phyloP scores from a whole-genome alignment of 2,113 vertebrate genomes.

The Trochalopteron elliotii region DNA sequence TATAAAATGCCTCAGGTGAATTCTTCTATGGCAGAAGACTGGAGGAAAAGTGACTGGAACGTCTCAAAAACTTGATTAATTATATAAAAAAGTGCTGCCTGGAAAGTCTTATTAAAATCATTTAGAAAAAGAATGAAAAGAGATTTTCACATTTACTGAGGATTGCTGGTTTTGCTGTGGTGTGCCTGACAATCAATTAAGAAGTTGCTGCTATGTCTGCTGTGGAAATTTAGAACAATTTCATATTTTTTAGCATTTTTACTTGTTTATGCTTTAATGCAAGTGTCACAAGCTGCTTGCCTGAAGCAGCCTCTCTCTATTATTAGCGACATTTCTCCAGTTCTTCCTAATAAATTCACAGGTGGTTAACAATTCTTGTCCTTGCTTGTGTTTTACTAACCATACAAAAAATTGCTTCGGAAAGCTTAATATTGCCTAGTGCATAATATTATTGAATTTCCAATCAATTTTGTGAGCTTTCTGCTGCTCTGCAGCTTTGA shows the following conservation, averaged over 20 bases:
- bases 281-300: neutral
- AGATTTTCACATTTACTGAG: neutral
- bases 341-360: neutral
- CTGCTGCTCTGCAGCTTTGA: neutral
- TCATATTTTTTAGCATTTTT: slow-evolving; percentile 7
- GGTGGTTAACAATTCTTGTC: neutral
- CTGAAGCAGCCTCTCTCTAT: neutral
- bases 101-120: neutral
- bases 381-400: neutral
- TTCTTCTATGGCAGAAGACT: neutral
- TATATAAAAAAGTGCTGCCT: neutral
- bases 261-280: neutral
- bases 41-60: neutral
- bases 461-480: neutral
- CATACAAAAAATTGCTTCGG: neutral
- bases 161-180: neutral
- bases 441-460: neutral
- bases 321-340: neutral
- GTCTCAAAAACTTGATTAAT: neutral
- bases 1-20: neutral
- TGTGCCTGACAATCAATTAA: slow-evolving; percentile 40
- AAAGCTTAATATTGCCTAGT: neutral
- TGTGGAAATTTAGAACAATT: neutral
- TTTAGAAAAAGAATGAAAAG: slow-evolving; percentile 37
- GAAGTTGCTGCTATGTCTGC: neutral